Evolutionary conservation across 2,797 vertebrate genomes (phyloP).

Genomic region (Novumbra hubbsi): DNA sequence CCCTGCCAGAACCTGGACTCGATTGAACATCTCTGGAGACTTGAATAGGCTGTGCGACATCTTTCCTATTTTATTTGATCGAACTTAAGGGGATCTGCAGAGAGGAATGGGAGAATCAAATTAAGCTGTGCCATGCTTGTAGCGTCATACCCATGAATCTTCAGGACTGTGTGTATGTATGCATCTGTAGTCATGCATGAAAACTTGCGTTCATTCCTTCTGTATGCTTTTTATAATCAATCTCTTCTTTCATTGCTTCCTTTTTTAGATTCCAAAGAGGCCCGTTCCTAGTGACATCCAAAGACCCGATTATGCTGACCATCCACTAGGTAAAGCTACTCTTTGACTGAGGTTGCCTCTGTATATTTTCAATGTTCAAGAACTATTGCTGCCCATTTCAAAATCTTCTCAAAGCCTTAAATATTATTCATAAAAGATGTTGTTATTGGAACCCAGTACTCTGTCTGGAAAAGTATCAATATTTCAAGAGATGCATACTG

Average conservation of each 20-base stretch:
- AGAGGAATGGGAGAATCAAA: no score
- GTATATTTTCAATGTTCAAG: neutral
- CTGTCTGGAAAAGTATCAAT: neutral
- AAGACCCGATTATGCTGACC: conserved; percentile 97
- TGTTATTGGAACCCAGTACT: neutral
- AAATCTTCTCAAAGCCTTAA: neutral
- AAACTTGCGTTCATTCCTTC: neutral
- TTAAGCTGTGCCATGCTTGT: no score
- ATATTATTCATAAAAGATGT: neutral
- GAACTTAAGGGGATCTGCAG: no score
- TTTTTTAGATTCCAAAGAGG: conserved; percentile 86
- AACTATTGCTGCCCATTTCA: neutral
- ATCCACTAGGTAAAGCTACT: conserved; percentile 89
- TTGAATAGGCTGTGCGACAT: no score
- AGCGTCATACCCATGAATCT: no score
- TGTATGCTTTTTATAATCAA: conserved; percentile 9
- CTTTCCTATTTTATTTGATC: no score
- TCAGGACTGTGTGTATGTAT: no score
- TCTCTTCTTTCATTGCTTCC: conserved; percentile 28
- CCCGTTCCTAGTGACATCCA: conserved; percentile 92
- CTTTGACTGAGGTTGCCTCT: neutral
- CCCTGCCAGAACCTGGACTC: no score
- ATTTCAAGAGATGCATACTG: no score
- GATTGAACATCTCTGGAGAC: no score
- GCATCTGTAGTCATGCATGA: neutral